Base-by-base conservation (phyloP, 35 echinoderm and acorn worm species). In the Ophioderma brevispina region DNA sequence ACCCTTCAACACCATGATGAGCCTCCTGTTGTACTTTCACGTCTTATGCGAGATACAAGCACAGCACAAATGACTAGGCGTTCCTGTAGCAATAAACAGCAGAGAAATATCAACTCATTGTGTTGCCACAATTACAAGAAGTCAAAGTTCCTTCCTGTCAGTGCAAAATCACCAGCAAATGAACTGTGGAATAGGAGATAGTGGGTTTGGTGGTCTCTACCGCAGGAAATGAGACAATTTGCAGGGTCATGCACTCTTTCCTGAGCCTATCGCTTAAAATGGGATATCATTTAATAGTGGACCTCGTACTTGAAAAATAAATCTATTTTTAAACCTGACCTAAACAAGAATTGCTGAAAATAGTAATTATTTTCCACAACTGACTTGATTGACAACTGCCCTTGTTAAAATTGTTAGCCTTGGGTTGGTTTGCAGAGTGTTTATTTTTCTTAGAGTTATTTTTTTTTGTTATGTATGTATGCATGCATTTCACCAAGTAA, bases 1-100 rank as follows among this genome's bases (percentile, higher is more conserved):
- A 82, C 21, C 92, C 92, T 39, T 63, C 55, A 13, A 94, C 40
- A 38, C 31, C 81, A 85, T 92, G 41, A 19, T 90, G 78, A 49
- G 2, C 4, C 17, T 70, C n/a, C 28, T 75, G 41, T 8, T 21
- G 36, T 86, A 39, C 64, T 31, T 70, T 70, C 59, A 70, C 23
- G 59, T 70, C 59, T 30, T 13, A 70, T 70, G 59, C 5, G 4
- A 70, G 28, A 70, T 70, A 15, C 59, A 25, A 52, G 21, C 21
- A 8, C 46, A 25, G 10, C 10, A 18, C n/a, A 1, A 30, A 70
- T 70, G 59, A 70, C 15, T 70, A 70, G 59, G 59, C n/a, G 59
- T 70, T 70, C 59, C 59, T 70, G 59, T 70, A 70, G 28, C n/a
- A 4, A 70, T 18, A 70, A 8, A 30, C 5, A 70, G 23, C 59